These are phyloP conservation scores for Scaptomyza hsui DNA, from an alignment of 1,140 invertebrate genomes.

Conservation along the genomic window DNA sequence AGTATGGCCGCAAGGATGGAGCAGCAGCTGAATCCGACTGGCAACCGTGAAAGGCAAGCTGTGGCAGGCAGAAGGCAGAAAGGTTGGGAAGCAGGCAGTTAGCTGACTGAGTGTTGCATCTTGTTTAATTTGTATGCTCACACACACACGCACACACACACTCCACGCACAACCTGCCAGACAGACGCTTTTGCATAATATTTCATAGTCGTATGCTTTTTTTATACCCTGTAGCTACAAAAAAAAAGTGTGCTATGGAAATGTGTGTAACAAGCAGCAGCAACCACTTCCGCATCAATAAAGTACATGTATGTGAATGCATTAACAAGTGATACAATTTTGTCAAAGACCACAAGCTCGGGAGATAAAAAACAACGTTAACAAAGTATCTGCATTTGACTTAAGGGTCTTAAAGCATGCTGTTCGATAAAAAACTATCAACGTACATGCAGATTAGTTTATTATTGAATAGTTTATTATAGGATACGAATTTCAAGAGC, in stretches of 20 bases:
- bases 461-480: too few relatives aligned
- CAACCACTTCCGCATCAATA: neutral
- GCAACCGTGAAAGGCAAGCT: neutral
- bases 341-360: neutral
- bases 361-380: too few relatives aligned
- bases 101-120: constrained; percentile 61
- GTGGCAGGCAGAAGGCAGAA: neutral
- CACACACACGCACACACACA: constrained; percentile 27
- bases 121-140: constrained; percentile 70
- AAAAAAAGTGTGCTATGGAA: constrained; percentile 1
- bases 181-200: constrained; percentile 59
- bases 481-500: too few relatives aligned
- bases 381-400: too few relatives aligned
- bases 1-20: constrained; percentile 32
- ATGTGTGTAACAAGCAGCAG: constrained; percentile 9
- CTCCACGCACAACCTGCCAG: constrained; percentile 22
- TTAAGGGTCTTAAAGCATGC: too few relatives aligned
- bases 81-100: constrained; percentile 24
- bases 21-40: neutral
- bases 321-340: neutral
- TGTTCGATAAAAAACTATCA: neutral
- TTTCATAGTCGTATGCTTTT: constrained; percentile 47
- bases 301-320: neutral
- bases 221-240: constrained; percentile 29
- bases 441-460: too few relatives aligned